phyloP scores from a whole-genome alignment of 2,113 vertebrate species.

The Callaeas wilsoni region DNA sequence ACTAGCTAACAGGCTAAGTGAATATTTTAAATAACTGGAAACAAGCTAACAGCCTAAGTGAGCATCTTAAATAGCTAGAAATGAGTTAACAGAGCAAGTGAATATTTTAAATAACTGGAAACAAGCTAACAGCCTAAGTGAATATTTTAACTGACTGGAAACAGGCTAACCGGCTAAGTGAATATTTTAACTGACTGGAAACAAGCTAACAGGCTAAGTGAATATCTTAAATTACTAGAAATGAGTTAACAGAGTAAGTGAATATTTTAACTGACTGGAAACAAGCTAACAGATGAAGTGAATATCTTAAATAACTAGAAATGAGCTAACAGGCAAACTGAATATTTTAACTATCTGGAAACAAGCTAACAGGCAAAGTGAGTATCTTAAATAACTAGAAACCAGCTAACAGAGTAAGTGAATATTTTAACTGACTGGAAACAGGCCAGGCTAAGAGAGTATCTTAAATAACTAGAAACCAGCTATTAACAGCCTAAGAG shows the following conservation, averaged over 20 bases:
- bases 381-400: too few relatives aligned
- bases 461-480: too few relatives aligned
- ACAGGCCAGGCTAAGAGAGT: too few relatives aligned
- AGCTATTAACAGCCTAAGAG: too few relatives aligned
- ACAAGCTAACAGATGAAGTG: background rate
- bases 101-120: background rate
- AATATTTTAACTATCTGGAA: background rate
- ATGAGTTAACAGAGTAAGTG: background rate
- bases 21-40: background rate
- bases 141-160: background rate
- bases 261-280: background rate
- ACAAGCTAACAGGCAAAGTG: too few relatives aligned
- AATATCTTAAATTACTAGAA: background rate
- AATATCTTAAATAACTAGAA: too few relatives aligned
- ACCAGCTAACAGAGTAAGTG: accelerated
- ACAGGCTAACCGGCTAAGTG: accelerated
- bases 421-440: background rate
- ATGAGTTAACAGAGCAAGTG: background rate
- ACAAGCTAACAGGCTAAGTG: background rate
- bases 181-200: background rate
- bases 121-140: accelerated
- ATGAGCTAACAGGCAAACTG: accelerated
- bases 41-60: background rate
- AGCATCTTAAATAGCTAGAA: background rate
- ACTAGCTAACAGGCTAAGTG: background rate